A percentile compares a stretch with the other conserved stretches of the same genome.
Conservation (phyloP, 1,140 invertebrate genomes). For the Babylonia areolata region DNA sequence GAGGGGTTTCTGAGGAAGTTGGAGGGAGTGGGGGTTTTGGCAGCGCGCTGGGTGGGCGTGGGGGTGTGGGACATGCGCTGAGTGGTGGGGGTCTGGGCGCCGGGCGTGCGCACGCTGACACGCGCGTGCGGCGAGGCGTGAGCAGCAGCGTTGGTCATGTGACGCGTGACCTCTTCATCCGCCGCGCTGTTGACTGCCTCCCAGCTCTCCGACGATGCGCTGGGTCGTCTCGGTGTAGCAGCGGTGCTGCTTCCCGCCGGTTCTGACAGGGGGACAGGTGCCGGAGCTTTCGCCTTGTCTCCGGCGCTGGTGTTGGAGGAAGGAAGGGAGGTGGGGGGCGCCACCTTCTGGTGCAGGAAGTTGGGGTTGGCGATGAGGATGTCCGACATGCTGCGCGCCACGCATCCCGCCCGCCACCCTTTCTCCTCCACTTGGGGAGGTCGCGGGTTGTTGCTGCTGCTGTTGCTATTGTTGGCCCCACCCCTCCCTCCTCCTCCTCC, state of each 20-base stretch:
- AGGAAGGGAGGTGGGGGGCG: not conserved
- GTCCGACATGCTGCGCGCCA: slow-evolving; percentile 32
- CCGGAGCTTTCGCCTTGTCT: not conserved
- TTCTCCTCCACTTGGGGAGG: not conserved
- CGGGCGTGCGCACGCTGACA: not conserved
- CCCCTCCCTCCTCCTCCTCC: not conserved
- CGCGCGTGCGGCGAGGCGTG: not conserved
- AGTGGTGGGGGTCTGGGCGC: not conserved
- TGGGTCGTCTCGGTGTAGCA: not conserved
- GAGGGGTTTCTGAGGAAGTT: not conserved
- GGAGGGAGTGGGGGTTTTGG: slow-evolving; percentile 15
- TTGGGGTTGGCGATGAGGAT: slow-evolving; percentile 36
- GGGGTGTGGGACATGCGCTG: not conserved
- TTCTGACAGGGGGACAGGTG: not conserved
- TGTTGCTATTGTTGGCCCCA: not conserved
- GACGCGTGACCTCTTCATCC: slow-evolving; percentile 31
- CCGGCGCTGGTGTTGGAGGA: not conserved
- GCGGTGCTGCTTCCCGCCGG: not conserved
- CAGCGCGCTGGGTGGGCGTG: not conserved
- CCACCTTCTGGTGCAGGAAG: slow-evolving; percentile 5
- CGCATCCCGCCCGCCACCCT: not conserved
- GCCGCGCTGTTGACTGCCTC: slow-evolving; percentile 14
- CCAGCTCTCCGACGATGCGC: not conserved
- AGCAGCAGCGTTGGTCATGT: slow-evolving; percentile 16
- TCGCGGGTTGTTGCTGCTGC: not conserved